Base-by-base conservation (phyloP, 2,113 vertebrate species). In the Gallinago jamesoni region DNA sequence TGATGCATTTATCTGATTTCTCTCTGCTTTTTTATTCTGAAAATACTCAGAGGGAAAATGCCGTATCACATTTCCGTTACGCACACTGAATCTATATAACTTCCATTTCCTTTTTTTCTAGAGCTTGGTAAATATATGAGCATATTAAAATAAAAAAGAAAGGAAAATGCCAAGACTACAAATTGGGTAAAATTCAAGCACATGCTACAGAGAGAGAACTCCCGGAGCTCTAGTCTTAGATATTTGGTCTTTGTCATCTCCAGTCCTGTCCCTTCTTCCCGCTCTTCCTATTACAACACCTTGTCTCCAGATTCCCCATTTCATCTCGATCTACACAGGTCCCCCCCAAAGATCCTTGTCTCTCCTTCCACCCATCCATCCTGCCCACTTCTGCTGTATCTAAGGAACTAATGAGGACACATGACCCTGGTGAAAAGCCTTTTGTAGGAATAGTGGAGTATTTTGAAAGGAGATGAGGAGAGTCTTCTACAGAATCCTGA, bases 1-100 rank as follows among this genome's bases (percentile, higher is more conserved):
- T 95, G 95, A 97, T 94, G 95, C 70, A 91, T 97, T 98, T 94
- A 96, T 98, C 96, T 97, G 87, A 96, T 96, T 96, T 94, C 88
- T 89, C 91, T 77, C 95, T 77, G 94, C 84, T 74, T 89, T 89
- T 93, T 96, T 87, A 84, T 92, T 89, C 93, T 69, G 77, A 57
- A 96, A 41, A 91, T 69, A 67, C 62, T 90, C 91, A 23, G 28
- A 77, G 57, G 91, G 82, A 94, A 83, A 87, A 13, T 50, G 60
- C 79, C 20, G 0, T 4, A 50, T 39, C 90, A 63, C 85, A 70
- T 69, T 91, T 82, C 77, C 4, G 8, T 78, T 91, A 77, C 5
- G 22, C 72, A 67, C 64, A 8, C 33, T 43, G 68, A 73, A 94
- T 82, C 77, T 56, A 5, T 28, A 12, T 0, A 82, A 91, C 39